Conservation (phyloP, 2,113 vertebrate genomes). For the Peromyscus californicus region DNA sequence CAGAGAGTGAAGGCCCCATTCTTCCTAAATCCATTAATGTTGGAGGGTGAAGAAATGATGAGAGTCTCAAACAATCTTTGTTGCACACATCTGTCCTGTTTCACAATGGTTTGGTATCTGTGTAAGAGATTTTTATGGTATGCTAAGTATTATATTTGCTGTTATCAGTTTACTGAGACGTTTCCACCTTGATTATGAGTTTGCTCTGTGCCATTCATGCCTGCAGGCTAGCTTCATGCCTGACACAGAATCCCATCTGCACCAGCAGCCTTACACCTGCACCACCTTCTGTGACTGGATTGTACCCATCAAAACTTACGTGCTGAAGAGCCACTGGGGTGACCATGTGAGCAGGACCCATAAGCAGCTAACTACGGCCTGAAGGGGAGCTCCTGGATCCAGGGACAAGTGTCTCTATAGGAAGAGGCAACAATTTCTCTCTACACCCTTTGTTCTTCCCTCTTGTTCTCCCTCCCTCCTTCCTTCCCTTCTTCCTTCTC, state of each 20-base stretch:
- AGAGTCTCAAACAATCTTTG: neutral
- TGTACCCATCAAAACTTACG: neutral
- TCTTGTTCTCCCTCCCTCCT: neutral
- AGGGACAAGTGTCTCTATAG: neutral
- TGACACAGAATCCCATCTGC: neutral
- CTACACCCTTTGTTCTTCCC: neutral
- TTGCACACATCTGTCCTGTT: neutral
- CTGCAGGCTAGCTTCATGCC: neutral
- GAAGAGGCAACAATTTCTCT: neutral
- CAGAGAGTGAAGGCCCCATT: neutral
- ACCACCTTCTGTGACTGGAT: neutral
- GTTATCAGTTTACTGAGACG: neutral
- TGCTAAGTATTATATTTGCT: neutral
- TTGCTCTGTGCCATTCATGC: neutral
- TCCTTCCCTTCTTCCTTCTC: neutral
- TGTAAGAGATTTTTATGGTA: neutral
- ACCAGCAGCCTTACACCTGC: fast-evolving
- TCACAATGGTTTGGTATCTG: neutral
- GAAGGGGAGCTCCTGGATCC: too few relatives aligned
- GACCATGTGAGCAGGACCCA: neutral
- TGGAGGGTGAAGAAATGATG: neutral
- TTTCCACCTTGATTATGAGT: neutral
- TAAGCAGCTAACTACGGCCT: neutral
- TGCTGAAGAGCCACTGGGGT: too few relatives aligned
- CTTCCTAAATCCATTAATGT: neutral